Percentiles rank a stretch among this genome's conserved stretches.
phyloP scores from a whole-genome alignment of 2,113 vertebrate genomes.

The Serilophus lunatus region DNA sequence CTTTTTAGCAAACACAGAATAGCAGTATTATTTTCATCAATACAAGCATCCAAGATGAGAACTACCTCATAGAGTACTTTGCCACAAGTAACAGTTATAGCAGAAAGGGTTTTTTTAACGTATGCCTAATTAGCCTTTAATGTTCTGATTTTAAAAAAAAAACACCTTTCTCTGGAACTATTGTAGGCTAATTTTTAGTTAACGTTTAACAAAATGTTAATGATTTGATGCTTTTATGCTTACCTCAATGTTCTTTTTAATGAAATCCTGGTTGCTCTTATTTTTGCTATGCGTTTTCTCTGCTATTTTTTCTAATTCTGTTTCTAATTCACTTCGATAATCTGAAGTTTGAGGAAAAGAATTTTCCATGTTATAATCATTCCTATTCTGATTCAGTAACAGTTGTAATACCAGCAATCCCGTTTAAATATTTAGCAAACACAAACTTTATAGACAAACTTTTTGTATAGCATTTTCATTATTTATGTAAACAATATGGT shows the following conservation, averaged over 20 bases:
- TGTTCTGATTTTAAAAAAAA: background rate
- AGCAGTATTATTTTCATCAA: background rate
- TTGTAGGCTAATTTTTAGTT: background rate
- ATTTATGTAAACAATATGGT: background rate
- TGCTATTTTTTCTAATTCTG: constrained; percentile 34
- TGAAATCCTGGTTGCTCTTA: constrained; percentile 80
- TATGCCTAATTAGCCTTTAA: background rate
- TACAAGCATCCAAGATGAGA: background rate
- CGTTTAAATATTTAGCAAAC: background rate
- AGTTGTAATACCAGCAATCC: background rate
- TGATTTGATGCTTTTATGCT: constrained; percentile 43
- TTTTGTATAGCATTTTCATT: background rate
- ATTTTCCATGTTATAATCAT: background rate
- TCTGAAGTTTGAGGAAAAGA: constrained; percentile 50
- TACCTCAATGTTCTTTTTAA: constrained; percentile 93
- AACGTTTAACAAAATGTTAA: background rate
- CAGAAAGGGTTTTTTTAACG: background rate
- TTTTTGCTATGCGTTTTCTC: constrained; percentile 26
- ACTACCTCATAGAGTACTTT: background rate
- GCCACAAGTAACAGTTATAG: background rate
- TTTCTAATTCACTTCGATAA: constrained; percentile 53
- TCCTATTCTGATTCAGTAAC: background rate
- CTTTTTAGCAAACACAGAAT: background rate
- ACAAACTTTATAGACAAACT: background rate
- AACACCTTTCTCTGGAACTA: background rate